These are phyloP conservation scores for Lycaena phlaeas DNA, from an alignment of 2,888 invertebrate genomes.

Conservation along the genomic window DNA sequence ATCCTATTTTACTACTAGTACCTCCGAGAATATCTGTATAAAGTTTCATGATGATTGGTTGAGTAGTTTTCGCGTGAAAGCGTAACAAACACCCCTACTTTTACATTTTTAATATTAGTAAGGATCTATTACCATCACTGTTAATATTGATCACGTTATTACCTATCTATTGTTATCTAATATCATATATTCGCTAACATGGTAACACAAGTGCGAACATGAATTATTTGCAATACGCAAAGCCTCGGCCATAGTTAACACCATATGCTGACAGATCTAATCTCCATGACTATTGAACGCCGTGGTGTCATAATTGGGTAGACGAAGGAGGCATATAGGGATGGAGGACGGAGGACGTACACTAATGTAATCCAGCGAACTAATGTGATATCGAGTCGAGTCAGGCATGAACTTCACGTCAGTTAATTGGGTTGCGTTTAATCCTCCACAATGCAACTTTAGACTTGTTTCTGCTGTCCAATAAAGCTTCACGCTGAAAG, in stretches of 20 bases:
- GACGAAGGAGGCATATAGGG: slow-evolving; percentile 29
- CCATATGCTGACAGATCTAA: slow-evolving; percentile 33
- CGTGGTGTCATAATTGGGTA: slow-evolving; percentile 43
- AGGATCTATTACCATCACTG: too few species aligned
- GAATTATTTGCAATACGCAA: not conserved
- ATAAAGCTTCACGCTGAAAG: slow-evolving; percentile 31
- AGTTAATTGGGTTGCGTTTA: slow-evolving; percentile 65
- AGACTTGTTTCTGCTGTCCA: slow-evolving; percentile 49
- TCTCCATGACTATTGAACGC: slow-evolving; percentile 52
- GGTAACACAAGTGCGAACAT: not conserved
- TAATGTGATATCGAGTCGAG: slow-evolving; percentile 63
- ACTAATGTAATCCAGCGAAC: slow-evolving; percentile 59
- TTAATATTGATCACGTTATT: too few species aligned
- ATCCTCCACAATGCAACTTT: slow-evolving; percentile 60
- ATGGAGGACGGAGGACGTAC: slow-evolving; percentile 38
- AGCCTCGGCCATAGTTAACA: slow-evolving; percentile 7
- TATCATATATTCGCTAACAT: too few species aligned
- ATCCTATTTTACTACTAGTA: too few species aligned
- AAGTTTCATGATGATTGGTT: too few species aligned
- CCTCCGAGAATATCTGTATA: too few species aligned
- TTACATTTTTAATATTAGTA: too few species aligned
- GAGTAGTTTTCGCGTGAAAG: too few species aligned
- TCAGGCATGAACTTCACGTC: slow-evolving; percentile 48
- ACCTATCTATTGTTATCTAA: too few species aligned
- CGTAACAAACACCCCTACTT: too few species aligned